Conservation (phyloP, 1,140 invertebrate species). For the Pogonognathellus flavescens region DNA sequence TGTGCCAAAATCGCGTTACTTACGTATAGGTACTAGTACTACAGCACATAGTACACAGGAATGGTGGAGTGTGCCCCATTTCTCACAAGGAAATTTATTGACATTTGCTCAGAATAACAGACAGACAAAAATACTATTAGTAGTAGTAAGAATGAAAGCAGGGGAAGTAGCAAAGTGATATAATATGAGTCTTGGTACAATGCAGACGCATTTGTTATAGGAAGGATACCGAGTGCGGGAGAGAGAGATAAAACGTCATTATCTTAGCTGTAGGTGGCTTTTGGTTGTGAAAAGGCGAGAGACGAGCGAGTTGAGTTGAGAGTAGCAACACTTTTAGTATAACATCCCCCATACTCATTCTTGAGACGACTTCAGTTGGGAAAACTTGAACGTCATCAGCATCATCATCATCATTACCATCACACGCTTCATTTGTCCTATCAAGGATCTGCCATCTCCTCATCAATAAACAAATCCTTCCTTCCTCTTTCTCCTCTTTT, state of each 20-base stretch:
- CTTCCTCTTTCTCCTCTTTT: conserved; percentile 23
- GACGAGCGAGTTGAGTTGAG: neutral
- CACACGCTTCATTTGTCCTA: conserved; percentile 56
- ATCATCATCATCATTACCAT: conserved; percentile 56
- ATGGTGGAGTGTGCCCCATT: neutral
- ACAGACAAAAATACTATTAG: neutral
- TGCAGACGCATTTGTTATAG: too few relatives aligned
- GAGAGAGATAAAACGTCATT: too few relatives aligned
- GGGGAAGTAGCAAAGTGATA: neutral
- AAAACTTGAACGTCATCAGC: neutral
- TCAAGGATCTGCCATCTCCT: conserved; percentile 42
- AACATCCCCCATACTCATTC: conserved; percentile 1
- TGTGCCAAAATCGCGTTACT: too few relatives aligned
- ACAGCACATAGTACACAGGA: too few relatives aligned
- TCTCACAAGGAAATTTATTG: conserved; percentile 49
- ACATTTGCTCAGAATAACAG: conserved; percentile 39
- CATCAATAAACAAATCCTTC: conserved; percentile 49
- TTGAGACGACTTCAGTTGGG: neutral
- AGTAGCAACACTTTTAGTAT: neutral
- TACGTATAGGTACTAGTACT: too few relatives aligned
- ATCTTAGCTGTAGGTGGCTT: too few relatives aligned
- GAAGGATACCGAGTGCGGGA: too few relatives aligned
- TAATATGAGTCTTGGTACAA: too few relatives aligned
- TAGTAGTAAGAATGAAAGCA: neutral
- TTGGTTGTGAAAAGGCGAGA: too few relatives aligned